A percentile compares a stretch with the other conserved stretches of the same genome.
These are phyloP conservation scores for Crypturellus undulatus DNA, from an alignment of 2,113 vertebrate genomes.

Conservation along the genomic window DNA sequence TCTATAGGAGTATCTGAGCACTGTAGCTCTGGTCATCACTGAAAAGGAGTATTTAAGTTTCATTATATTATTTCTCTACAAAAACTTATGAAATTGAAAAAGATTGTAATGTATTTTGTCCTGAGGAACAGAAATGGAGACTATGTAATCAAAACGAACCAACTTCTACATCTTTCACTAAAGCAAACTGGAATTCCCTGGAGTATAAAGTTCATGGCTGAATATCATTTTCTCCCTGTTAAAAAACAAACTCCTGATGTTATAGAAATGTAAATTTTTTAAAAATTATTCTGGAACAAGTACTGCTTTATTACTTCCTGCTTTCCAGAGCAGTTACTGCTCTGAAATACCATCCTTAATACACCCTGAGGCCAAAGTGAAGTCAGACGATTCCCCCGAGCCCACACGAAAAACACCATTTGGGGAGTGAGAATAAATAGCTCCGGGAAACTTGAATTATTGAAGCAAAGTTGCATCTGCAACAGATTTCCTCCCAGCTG, in stretches of 20 bases:
- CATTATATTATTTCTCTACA: background rate
- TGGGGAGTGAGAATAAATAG: constrained; percentile 48
- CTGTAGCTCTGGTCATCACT: background rate
- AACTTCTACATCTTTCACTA: background rate
- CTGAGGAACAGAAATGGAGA: background rate
- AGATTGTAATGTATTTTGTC: background rate
- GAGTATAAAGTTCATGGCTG: background rate
- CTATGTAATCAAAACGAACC: background rate
- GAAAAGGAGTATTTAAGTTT: background rate
- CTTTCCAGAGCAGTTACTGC: background rate
- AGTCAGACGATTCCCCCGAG: constrained; percentile 34
- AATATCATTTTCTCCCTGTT: background rate
- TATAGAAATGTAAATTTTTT: background rate
- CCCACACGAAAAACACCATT: constrained; percentile 45
- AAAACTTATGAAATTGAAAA: background rate
- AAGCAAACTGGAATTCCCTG: background rate
- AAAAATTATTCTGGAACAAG: background rate
- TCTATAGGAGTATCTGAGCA: background rate
- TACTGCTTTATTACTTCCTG: background rate
- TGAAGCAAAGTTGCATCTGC: constrained; percentile 42
- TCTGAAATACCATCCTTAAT: background rate
- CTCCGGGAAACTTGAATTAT: constrained; percentile 66
- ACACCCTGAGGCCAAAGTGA: constrained; percentile 31
- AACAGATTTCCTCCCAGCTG: background rate
- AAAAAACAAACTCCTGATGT: background rate